A percentile compares a stretch with the other conserved stretches of the same genome.
phyloP scores from a whole-genome alignment of 2,888 invertebrate species.

The Antheraea yamamai region DNA sequence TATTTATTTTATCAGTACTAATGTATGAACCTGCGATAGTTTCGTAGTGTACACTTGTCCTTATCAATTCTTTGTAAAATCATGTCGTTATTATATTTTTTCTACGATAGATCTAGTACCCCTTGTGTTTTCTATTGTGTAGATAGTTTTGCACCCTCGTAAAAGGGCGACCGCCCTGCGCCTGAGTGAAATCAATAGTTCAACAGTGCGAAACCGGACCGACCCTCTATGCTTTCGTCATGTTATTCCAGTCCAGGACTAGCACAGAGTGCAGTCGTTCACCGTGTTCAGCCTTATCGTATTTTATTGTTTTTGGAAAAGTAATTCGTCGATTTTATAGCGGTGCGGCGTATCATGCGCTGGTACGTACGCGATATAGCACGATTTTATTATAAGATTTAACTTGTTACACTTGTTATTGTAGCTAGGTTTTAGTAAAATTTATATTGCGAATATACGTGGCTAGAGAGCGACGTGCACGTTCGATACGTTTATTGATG shows the following conservation, averaged over 20 bases:
- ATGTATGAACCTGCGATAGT: not conserved
- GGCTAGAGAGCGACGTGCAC: slow-evolving; percentile 22
- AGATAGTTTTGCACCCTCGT: slow-evolving; percentile 48
- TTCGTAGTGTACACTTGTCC: slow-evolving; percentile 6
- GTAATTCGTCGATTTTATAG: slow-evolving; percentile 67
- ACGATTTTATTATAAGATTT: slow-evolving; percentile 58
- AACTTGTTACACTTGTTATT: slow-evolving; percentile 53
- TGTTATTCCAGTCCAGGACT: slow-evolving; percentile 29
- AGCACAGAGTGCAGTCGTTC: slow-evolving; percentile 27
- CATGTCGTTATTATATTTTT: not conserved
- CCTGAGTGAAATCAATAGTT: slow-evolving; percentile 73
- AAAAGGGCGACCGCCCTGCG: slow-evolving; percentile 64
- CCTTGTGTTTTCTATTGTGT: slow-evolving; percentile 13
- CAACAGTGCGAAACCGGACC: slow-evolving; percentile 45
- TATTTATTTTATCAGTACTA: not conserved
- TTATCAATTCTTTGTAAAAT: slow-evolving; percentile 7
- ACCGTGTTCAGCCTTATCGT: slow-evolving; percentile 65
- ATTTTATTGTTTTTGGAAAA: slow-evolving; percentile 74
- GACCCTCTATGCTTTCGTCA: slow-evolving; percentile 36
- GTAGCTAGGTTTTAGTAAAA: slow-evolving; percentile 39
- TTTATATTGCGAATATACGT: slow-evolving; percentile 31
- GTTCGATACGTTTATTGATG: not conserved
- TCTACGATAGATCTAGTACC: not conserved
- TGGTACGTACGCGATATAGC: slow-evolving; percentile 61
- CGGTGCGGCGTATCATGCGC: slow-evolving; percentile 66